phyloP scores from a whole-genome alignment of 92 coral and sea anemone genomes.

The Porites cylindrica region DNA sequence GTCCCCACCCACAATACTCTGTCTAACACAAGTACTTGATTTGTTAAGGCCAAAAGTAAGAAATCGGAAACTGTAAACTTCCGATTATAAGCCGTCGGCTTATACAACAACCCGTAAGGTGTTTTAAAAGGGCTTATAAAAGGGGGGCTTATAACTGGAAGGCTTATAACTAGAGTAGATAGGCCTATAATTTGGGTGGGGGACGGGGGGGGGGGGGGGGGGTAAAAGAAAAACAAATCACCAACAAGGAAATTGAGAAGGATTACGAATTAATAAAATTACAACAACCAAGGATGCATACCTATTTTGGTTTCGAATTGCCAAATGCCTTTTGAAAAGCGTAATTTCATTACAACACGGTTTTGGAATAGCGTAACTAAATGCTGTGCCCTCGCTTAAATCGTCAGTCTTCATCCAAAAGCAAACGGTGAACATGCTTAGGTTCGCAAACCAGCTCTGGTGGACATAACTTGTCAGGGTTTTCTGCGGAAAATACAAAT shows the following conservation, averaged over 20 bases:
- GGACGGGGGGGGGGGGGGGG: no score
- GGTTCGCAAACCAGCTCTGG: not conserved
- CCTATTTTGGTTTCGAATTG: not conserved
- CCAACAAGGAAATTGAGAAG: not conserved
- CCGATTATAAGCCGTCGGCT: no score
- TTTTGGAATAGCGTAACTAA: not conserved
- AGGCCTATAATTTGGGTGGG: no score
- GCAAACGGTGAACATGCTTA: conserved; percentile 10
- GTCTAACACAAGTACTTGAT: no score
- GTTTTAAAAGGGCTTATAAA: no score
- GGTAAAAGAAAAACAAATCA: not conserved
- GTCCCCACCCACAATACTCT: no score
- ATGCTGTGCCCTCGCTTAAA: not conserved
- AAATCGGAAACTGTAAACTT: no score
- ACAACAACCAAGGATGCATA: not conserved
- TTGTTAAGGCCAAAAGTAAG: no score
- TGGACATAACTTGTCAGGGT: not conserved
- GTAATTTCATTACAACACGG: not conserved
- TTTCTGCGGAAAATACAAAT: conserved; percentile 9
- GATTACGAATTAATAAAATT: not conserved
- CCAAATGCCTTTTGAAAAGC: not conserved
- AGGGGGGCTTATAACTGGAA: no score
- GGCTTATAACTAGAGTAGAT: no score
- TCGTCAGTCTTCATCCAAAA: conserved; percentile 38
- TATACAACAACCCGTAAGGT: no score